A percentile compares a stretch with the other conserved stretches of the same genome.
Evolutionary conservation across 2,888 invertebrate species (phyloP).

Genomic region (Cosmia pyralina): DNA sequence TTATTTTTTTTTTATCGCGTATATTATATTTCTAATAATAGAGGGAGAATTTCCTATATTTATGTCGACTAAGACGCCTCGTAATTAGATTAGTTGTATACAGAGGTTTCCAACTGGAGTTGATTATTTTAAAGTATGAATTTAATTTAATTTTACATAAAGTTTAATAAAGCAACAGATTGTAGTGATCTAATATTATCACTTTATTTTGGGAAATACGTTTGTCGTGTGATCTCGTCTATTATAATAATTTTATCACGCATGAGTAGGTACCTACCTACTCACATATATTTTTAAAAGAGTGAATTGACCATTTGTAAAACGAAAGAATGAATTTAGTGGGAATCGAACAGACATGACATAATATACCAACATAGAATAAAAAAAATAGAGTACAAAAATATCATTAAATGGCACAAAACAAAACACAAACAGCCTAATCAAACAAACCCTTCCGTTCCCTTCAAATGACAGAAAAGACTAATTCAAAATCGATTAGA

Average conservation of each 20-base stretch:
- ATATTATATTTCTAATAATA: conserved; percentile 42
- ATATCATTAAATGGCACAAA: conserved; percentile 3
- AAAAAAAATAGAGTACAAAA: neutral
- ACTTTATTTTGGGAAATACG: neutral
- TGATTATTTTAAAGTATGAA: neutral
- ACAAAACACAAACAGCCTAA: conserved; percentile 23
- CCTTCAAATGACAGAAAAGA: conserved; percentile 39
- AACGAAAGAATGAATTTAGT: neutral
- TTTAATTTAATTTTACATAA: neutral
- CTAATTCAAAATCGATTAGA: conserved; percentile 60
- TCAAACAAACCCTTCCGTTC: neutral
- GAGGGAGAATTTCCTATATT: conserved; percentile 7
- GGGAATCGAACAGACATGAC: no score
- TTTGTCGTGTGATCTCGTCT: neutral
- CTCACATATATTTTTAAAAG: neutral
- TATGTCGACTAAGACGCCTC: neutral
- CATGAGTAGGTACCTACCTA: neutral
- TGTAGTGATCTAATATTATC: neutral
- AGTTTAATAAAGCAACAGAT: neutral
- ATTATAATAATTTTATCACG: neutral
- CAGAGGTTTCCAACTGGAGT: neutral
- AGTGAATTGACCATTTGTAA: neutral
- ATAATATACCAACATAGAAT: neutral
- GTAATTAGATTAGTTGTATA: conserved; percentile 22
- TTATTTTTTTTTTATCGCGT: conserved; percentile 33